Percentiles rank a stretch among this genome's conserved stretches.
phyloP scores from a whole-genome alignment of 1,140 invertebrate genomes.

The Cydia splendana region DNA sequence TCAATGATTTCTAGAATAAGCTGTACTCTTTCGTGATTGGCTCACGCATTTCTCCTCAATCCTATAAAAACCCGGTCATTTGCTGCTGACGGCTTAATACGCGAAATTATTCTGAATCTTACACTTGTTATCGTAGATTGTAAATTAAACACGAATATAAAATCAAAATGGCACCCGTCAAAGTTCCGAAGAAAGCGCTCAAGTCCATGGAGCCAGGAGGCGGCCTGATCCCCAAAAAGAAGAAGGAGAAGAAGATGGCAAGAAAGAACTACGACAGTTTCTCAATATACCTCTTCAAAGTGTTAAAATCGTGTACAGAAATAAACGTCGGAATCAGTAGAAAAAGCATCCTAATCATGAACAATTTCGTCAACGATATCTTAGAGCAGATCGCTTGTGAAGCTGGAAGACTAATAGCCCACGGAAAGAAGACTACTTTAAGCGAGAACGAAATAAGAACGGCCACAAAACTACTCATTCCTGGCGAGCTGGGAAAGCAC shows the following conservation, averaged over 20 bases:
- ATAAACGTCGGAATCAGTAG: constrained; percentile 69
- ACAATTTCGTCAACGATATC: constrained; percentile 80
- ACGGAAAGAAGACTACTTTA: constrained; percentile 81
- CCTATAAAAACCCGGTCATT: not conserved
- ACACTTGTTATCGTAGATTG: not conserved
- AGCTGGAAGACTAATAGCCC: constrained; percentile 71
- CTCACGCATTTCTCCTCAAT: not conserved
- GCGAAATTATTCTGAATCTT: not conserved
- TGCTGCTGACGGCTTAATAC: not conserved
- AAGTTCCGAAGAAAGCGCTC: constrained; percentile 48
- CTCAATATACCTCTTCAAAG: constrained; percentile 86
- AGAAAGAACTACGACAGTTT: constrained; percentile 83
- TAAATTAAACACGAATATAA: not conserved
- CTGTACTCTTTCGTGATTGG: not conserved
- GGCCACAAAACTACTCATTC: constrained; percentile 68
- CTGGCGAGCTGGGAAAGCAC: constrained; percentile 58
- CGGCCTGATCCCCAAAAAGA: constrained; percentile 45
- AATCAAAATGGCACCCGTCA: constrained; percentile 58
- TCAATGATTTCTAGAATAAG: not conserved
- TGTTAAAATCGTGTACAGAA: constrained; percentile 79
- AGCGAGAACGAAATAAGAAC: constrained; percentile 73
- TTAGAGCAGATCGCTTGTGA: constrained; percentile 83
- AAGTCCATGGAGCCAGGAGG: constrained; percentile 53
- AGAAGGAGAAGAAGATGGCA: constrained; percentile 70
- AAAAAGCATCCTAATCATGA: constrained; percentile 83